Evolutionary conservation across 2,113 vertebrate genomes (phyloP), one percentile per base, ranked within the genome.

Genomic region (Pseudorasbora parva): DNA sequence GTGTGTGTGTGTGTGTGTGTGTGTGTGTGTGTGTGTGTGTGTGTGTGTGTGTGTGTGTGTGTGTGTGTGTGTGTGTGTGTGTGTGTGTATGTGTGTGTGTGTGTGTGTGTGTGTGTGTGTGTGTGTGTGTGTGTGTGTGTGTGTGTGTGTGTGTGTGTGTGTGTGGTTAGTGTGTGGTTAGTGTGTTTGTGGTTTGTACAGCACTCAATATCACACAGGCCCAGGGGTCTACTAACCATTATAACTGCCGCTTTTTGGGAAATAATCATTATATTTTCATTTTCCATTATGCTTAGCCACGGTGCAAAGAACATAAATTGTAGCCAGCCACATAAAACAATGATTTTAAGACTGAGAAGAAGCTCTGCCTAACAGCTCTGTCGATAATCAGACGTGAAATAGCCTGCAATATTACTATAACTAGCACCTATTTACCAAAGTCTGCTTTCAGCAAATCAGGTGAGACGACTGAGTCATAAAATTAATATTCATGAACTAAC

Each of bases 201-300:
- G 14, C 60, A 64, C 60, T 64, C 27, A 2, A 33, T 64, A 33
- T 33, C 60, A 33, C 60, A 64, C 27, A 30, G 25, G 15, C 60
- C n/a, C 59, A 25, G 10, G 59, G 59, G 25, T 64, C 25, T 27
- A 27, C 59, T 64, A 64, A 30, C 60, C 64, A 68, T 68, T 68
- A 68, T 19, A 68, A 41, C 27, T 19, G 8, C 8, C 9, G 4
- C 30, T 41, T 68, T 68, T 68, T 21, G 19, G 17, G 30, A 68
- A 68, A 68, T 68, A 41, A 68, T 68, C 64, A 68, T 68, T 68
- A 11, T 68, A 68, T 68, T 68, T 68, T 41, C 30, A 68, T 68
- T 41, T 68, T 68, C 64, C 30, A 68, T 68, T 68, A 68, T 41
- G 30, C 64, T 68, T 68, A 68, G 33, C 64, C 64, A 68, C 64